phyloP scores from a whole-genome alignment of 2,797 vertebrate genomes.

The Pipistrellus pygmaeus region DNA sequence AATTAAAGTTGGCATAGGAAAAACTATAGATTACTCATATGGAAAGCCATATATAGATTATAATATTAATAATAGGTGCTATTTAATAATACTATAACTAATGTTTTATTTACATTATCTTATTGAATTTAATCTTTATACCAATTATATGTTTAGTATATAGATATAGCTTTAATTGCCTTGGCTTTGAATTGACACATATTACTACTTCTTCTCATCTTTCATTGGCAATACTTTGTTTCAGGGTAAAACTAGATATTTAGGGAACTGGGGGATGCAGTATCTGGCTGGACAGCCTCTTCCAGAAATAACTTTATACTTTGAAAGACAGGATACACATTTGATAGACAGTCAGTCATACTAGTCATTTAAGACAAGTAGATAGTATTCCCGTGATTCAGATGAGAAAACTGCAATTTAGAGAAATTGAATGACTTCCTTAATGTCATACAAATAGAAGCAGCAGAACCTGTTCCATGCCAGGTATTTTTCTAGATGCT shows the following conservation, averaged over 20 bases:
- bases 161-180: background rate
- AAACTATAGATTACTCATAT: background rate
- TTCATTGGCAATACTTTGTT: background rate
- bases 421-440: background rate
- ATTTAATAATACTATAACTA: background rate
- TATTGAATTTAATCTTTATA: background rate
- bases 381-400: background rate
- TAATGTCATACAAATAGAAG: background rate
- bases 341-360: background rate
- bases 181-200: background rate
- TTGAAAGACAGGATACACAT: background rate
- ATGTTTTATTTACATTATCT: background rate
- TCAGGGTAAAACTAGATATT: background rate
- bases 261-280: background rate
- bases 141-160: background rate
- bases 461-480: background rate
- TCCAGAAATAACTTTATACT: background rate
- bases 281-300: background rate
- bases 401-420: background rate
- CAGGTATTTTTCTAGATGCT: background rate
- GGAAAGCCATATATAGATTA: background rate
- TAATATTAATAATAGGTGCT: background rate
- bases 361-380: background rate
- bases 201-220: background rate
- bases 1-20: background rate